A percentile compares a stretch with the other conserved stretches of the same genome.
Conservation (phyloP, 92 coral and sea anemone genomes). For the Porites divaricata region DNA sequence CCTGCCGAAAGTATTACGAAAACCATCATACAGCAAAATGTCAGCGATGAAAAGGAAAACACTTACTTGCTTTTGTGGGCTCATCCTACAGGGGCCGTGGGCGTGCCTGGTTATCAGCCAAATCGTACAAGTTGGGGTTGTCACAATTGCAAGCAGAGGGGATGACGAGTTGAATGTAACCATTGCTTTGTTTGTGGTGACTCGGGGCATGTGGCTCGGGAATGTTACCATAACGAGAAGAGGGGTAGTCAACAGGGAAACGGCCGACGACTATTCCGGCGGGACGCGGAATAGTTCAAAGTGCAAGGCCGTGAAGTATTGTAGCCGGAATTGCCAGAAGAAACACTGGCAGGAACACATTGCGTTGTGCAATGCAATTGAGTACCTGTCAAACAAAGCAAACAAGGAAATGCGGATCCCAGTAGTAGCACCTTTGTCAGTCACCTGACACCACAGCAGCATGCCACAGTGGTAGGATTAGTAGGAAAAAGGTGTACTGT, state of each 20-base stretch:
- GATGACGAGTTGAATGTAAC: constrained; percentile 51
- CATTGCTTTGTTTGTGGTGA: constrained; percentile 61
- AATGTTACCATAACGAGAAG: constrained; percentile 29
- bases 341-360: constrained; percentile 47
- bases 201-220: constrained; percentile 53
- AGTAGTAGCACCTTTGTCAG: background rate
- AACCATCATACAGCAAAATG: too few relatives aligned
- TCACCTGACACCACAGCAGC: constrained; percentile 51
- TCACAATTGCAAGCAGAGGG: constrained; percentile 40
- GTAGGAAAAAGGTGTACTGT: constrained; percentile 63
- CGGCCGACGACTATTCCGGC: constrained; percentile 57
- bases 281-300: constrained; percentile 65
- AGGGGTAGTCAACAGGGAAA: constrained; percentile 47
- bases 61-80: background rate
- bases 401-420: background rate
- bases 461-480: constrained; percentile 55
- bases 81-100: constrained; percentile 28
- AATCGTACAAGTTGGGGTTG: constrained; percentile 36
- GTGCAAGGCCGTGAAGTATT: constrained; percentile 37
- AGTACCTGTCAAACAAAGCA: background rate
- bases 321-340: constrained; percentile 46
- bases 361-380: constrained; percentile 24
- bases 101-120: constrained; percentile 7
- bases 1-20: too few relatives aligned
- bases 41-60: too few relatives aligned